Conservation (phyloP, 1,140 invertebrate species). For the Planococcus citri region DNA sequence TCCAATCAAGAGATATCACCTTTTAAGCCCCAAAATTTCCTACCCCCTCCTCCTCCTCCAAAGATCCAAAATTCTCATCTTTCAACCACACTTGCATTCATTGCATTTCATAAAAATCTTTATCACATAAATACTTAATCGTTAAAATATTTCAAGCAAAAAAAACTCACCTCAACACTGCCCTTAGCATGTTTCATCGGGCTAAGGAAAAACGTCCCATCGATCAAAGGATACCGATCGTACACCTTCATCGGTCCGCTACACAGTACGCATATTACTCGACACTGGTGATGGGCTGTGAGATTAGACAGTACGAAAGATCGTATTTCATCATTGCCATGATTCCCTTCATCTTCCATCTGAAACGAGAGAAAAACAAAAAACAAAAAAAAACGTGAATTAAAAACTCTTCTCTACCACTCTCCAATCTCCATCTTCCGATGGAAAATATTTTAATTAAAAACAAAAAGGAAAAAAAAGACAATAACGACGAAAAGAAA, state of each 20-base stretch:
- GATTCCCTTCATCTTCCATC: conserved; percentile 95
- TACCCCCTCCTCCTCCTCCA: no score
- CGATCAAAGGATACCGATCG: conserved; percentile 90
- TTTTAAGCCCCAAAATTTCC: no score
- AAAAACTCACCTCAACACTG: conserved; percentile 69
- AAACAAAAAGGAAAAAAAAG: neutral
- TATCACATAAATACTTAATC: no score
- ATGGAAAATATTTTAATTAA: neutral
- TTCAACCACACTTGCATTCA: no score
- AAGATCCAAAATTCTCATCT: no score
- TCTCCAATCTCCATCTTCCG: neutral
- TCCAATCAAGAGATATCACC: no score
- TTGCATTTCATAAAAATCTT: no score
- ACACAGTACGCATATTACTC: conserved; percentile 79
- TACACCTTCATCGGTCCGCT: conserved; percentile 79
- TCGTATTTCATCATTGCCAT: conserved; percentile 92
- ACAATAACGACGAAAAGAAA: no score
- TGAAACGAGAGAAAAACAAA: conserved; percentile 41
- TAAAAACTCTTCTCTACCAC: neutral
- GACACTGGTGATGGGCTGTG: conserved; percentile 67
- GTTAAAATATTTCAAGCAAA: no score
- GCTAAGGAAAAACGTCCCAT: conserved; percentile 94
- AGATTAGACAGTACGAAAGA: conserved; percentile 84
- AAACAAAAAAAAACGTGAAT: neutral
- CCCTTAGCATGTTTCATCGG: conserved; percentile 73